These are phyloP conservation scores for Agrochola macilenta DNA, from an alignment of 2,888 invertebrate species.

Conservation along the genomic window DNA sequence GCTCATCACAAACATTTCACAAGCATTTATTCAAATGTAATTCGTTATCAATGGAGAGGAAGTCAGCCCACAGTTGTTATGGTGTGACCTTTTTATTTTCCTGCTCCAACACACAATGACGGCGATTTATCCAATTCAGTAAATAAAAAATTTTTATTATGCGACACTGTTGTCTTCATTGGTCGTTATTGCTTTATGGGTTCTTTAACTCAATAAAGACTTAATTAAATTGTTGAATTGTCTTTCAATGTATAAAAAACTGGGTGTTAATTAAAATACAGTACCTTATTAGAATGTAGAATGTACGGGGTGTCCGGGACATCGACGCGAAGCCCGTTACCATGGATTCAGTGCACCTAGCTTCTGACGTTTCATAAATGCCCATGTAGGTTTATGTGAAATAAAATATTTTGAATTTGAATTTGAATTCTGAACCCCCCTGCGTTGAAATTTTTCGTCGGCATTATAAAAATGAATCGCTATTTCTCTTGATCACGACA, in stretches of 20 bases:
- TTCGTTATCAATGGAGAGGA: slow-evolving; percentile 52
- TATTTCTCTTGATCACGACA: too few species aligned
- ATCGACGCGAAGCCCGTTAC: too few species aligned
- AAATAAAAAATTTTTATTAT: slow-evolving; percentile 14
- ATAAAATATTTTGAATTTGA: too few species aligned
- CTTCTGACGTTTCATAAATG: too few species aligned
- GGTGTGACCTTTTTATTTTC: slow-evolving; percentile 32
- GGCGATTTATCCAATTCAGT: slow-evolving; percentile 31
- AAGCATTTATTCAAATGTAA: slow-evolving; percentile 13
- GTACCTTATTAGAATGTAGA: neutral
- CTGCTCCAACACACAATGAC: slow-evolving; percentile 14
- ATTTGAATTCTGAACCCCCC: too few species aligned
- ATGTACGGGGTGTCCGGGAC: too few species aligned
- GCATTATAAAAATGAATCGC: too few species aligned
- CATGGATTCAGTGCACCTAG: too few species aligned
- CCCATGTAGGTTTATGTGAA: too few species aligned
- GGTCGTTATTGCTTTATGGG: slow-evolving; percentile 10
- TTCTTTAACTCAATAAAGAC: slow-evolving; percentile 2
- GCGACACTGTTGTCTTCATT: slow-evolving; percentile 9
- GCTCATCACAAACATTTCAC: slow-evolving; percentile 21
- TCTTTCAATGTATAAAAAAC: neutral
- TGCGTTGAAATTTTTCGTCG: too few species aligned
- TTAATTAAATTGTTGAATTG: neutral
- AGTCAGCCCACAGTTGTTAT: slow-evolving; percentile 23
- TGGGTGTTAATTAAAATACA: slow-evolving; percentile 1